These are phyloP conservation scores for Micoletzkya japonica DNA, from an alignment of 2,888 invertebrate species.

Conservation along the genomic window DNA sequence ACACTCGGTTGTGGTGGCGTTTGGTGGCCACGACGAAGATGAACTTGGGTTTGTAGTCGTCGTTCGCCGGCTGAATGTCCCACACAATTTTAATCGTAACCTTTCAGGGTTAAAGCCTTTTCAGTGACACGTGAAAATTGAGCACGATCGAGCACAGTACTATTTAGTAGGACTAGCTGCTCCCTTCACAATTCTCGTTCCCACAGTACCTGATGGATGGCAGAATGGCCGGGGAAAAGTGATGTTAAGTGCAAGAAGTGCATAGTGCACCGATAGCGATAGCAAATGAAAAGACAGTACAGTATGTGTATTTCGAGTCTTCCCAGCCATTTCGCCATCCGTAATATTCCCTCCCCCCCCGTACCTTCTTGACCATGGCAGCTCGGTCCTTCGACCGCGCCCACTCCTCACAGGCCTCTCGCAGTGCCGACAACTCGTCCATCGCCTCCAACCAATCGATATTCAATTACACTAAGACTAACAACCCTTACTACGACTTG, in stretches of 20 bases:
- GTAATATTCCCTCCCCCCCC: neutral
- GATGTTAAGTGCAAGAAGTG: too few species aligned
- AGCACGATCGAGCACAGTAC: neutral
- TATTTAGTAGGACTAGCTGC: neutral
- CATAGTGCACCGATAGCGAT: too few species aligned
- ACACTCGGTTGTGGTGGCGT: slow-evolving; percentile 43
- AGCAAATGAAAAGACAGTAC: too few species aligned
- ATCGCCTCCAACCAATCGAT: slow-evolving; percentile 21
- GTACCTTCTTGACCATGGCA: neutral
- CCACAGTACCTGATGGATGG: neutral
- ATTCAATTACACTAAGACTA: neutral
- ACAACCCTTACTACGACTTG: too few species aligned
- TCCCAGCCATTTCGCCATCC: too few species aligned
- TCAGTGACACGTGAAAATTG: neutral
- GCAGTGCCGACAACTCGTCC: slow-evolving; percentile 32
- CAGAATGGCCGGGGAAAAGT: neutral
- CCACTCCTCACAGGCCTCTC: slow-evolving; percentile 31
- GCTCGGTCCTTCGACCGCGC: neutral
- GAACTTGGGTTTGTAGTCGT: slow-evolving; percentile 38
- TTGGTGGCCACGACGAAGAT: slow-evolving; percentile 52
- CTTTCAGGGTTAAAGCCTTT: neutral
- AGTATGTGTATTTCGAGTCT: too few species aligned
- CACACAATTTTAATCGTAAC: neutral
- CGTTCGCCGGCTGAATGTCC: neutral
- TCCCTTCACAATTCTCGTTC: neutral